Evolutionary conservation across 1,140 invertebrate species (phyloP), one percentile per base, ranked within the genome.

Genomic region (Trichomalopsis sarcophagae): DNA sequence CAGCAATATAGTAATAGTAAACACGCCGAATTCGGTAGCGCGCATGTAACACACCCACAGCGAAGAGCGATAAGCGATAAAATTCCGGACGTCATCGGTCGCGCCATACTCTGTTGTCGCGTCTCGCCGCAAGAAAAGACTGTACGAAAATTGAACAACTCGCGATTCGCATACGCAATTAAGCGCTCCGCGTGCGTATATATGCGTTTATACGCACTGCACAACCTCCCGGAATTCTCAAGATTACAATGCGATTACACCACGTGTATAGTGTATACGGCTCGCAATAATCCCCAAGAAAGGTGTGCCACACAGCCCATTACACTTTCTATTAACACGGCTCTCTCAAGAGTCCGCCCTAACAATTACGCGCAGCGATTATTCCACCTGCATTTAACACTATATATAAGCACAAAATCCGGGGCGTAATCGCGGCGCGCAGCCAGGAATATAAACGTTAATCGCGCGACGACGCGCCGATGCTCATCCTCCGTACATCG

Each of bases 361-460:
- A 11, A 62, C 21, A 77, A 77, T 77, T 77, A 77, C 40, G 44
- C 50, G n/a, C 47, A 21, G n/a, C 75, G 44, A 77, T 77, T 77
- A 77, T 77, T 33, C 33, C 27, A 14, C 36, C 27, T 36, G 73
- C 73, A 74, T 21, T 36, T 36, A 33, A 11, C 68, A 71, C 40
- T 44, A 44, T 44, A 36, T 62, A 62, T 6, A 62, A 21, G 55
- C 55, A 62, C 50, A 62, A n/a, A 62, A 21, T 62, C 55, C 17
- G 55, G 40, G 55, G 21, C 55, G 55, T 62, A 62, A 62, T 62
- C 55, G 55, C 55, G 55, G 17, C 21, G 55, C 55, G 55, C 55
- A 62, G 55, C 55, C 55, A n/a, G n/a, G 55, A 62, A 62, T 62
- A 62, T n/a, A 21, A 62, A 62, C 55, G 55, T 21, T 62, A 62